phyloP scores from a whole-genome alignment of 2,113 vertebrate species.

The Phalacrocorax brasilianus region DNA sequence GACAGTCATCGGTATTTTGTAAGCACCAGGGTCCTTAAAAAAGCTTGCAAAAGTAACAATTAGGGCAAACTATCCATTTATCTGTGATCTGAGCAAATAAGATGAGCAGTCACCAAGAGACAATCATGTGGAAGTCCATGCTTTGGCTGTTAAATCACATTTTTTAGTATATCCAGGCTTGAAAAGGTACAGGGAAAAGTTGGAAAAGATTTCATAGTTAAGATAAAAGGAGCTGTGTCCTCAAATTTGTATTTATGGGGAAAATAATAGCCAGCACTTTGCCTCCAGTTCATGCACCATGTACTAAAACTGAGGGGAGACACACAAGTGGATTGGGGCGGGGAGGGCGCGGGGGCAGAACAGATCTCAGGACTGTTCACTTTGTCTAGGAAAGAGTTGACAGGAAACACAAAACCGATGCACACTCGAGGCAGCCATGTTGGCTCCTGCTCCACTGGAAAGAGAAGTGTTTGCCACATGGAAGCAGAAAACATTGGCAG shows the following conservation, averaged over 20 bases:
- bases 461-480: slow-evolving; percentile 38
- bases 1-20: not conserved
- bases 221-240: not conserved
- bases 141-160: not conserved
- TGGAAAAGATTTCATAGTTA: not conserved
- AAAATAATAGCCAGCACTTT: not conserved
- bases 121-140: not conserved
- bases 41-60: not conserved
- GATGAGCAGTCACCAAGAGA: not conserved
- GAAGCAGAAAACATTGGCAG: slow-evolving; percentile 55
- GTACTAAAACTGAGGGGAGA: not conserved
- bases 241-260: not conserved
- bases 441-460: slow-evolving; percentile 53
- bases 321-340: not conserved
- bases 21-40: not conserved
- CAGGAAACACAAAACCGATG: slow-evolving; percentile 34
- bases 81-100: not conserved
- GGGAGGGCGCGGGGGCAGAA: not conserved
- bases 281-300: not conserved
- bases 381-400: not conserved
- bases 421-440: not conserved
- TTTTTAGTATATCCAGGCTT: not conserved
- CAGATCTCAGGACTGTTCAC: slow-evolving; percentile 35
- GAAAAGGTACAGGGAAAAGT: not conserved
- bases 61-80: not conserved